Evolutionary conservation across 2,113 vertebrate species (phyloP).

Genomic region (Burhinus bistriatus): DNA sequence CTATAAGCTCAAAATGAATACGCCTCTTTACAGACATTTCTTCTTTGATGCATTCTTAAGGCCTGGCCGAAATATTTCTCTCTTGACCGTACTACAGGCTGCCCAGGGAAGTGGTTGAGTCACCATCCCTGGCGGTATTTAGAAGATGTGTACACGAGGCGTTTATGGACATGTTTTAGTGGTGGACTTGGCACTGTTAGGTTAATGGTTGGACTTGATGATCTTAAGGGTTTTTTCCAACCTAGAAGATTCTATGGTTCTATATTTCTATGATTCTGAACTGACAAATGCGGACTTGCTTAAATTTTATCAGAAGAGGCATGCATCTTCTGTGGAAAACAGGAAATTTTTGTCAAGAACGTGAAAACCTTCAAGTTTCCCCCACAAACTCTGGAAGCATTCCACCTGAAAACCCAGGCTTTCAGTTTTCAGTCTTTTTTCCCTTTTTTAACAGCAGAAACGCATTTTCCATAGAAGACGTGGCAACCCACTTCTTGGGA

Average conservation of each 20-base stretch:
- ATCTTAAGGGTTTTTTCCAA: background rate
- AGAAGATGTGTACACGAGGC: accelerated
- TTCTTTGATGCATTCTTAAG: background rate
- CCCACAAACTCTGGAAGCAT: background rate
- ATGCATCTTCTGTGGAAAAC: background rate
- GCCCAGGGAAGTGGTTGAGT: background rate
- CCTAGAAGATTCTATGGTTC: background rate
- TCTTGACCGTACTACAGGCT: background rate
- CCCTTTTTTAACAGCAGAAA: background rate
- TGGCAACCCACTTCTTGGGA: background rate
- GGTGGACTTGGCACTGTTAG: background rate
- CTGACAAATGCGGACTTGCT: background rate
- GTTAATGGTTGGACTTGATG: background rate
- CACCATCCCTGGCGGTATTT: background rate
- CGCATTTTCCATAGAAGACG: background rate
- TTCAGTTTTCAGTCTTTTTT: background rate
- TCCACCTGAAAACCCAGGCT: background rate
- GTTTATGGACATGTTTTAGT: background rate
- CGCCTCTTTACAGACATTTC: background rate
- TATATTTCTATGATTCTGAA: background rate
- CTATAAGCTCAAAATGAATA: background rate
- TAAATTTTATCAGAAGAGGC: background rate
- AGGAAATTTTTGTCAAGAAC: background rate
- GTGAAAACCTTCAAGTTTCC: background rate
- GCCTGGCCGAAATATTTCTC: background rate